Evolutionary conservation across 2,888 invertebrate species (phyloP).

Genomic region (Ferdinandea cuprea): DNA sequence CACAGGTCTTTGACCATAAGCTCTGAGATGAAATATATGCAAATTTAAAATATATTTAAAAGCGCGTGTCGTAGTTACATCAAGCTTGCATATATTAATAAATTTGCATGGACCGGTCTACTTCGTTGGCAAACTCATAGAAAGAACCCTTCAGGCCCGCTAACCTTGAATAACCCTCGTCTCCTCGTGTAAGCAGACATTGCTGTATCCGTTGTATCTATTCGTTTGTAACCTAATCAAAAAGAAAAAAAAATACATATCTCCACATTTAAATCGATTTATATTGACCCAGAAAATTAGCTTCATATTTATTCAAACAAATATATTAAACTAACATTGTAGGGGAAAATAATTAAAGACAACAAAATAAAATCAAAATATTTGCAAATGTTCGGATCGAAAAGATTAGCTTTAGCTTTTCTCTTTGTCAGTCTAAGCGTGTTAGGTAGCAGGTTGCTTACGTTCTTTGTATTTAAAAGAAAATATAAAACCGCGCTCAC

Average conservation of each 20-base stretch:
- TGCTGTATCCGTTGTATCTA: too few relatives aligned
- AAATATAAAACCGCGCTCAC: background rate
- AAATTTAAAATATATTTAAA: too few relatives aligned
- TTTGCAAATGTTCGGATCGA: background rate
- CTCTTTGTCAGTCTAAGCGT: slow-evolving; percentile 10
- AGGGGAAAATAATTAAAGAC: background rate
- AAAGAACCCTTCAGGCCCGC: too few relatives aligned
- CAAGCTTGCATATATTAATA: too few relatives aligned
- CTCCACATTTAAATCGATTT: background rate
- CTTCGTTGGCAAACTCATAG: too few relatives aligned
- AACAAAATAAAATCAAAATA: slow-evolving; percentile 19
- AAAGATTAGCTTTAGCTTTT: slow-evolving; percentile 23
- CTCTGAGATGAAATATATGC: too few relatives aligned
- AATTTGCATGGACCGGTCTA: too few relatives aligned
- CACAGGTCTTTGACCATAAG: too few relatives aligned
- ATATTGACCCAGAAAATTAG: slow-evolving; percentile 33
- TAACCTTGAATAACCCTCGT: too few relatives aligned
- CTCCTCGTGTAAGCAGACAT: background rate
- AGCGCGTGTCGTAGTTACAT: too few relatives aligned
- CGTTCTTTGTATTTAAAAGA: background rate
- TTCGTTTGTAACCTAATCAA: slow-evolving; percentile 6
- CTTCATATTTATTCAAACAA: background rate
- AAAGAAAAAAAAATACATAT: too few relatives aligned
- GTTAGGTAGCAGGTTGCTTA: background rate
- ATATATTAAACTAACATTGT: background rate